A percentile compares a stretch with the other conserved stretches of the same genome.
phyloP scores from a whole-genome alignment of 1,140 invertebrate genomes.

The Ips typographus region DNA sequence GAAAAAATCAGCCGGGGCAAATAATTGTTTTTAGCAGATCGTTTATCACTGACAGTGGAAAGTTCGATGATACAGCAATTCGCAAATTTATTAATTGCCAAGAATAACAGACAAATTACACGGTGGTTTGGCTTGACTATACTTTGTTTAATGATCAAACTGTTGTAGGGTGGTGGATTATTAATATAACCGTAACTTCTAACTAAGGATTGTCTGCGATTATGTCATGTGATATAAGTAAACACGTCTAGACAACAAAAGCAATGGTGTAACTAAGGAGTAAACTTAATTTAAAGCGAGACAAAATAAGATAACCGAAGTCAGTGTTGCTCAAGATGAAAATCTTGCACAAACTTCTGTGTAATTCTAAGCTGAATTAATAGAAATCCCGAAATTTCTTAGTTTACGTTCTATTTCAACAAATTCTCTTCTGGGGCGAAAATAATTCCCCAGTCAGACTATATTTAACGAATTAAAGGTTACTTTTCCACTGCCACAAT shows the following conservation, averaged over 20 bases:
- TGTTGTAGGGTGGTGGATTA: no score
- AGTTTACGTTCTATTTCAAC: conserved; percentile 17
- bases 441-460: conserved; percentile 8
- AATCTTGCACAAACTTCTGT: conserved; percentile 16
- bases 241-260: background rate
- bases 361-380: conserved; percentile 23
- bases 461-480: conserved; percentile 14
- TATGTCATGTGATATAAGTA: background rate
- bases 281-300: background rate
- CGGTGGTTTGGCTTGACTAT: no score
- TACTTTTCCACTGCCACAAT: background rate
- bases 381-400: conserved; percentile 22
- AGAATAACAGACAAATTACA: conserved; percentile 3
- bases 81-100: conserved; percentile 16
- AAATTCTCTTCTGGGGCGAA: conserved; percentile 11
- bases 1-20: conserved; percentile 1
- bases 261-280: background rate
- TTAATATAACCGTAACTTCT: no score
- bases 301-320: conserved; percentile 8
- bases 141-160: no score
- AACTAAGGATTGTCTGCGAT: background rate
- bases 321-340: conserved; percentile 11
- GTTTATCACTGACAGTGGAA: conserved; percentile 15
- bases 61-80: conserved; percentile 12
- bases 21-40: conserved; percentile 14